Conservation (phyloP, 2,888 invertebrate species). For the Mesorhabditis spiculigera region DNA sequence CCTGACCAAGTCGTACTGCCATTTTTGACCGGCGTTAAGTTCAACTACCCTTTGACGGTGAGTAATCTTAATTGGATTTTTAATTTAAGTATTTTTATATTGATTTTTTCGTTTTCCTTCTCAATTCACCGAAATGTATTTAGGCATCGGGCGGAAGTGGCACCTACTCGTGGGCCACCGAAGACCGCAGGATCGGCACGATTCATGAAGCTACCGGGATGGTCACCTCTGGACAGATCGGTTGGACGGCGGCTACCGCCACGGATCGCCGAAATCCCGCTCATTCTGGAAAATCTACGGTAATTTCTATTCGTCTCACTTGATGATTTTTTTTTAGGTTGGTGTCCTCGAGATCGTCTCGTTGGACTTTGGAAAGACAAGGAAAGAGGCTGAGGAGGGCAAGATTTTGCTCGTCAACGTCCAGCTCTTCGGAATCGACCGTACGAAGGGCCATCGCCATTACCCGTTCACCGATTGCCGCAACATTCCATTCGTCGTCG, state of each 20-base stretch:
- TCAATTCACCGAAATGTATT: not conserved
- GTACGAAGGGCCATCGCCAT: slow-evolving; percentile 16
- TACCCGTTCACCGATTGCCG: slow-evolving; percentile 42
- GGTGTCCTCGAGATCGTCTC: slow-evolving; percentile 34
- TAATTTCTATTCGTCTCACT: not conserved
- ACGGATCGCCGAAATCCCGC: slow-evolving; percentile 37
- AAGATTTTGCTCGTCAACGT: slow-evolving; percentile 36
- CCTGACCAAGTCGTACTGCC: slow-evolving; percentile 43
- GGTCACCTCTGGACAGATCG: slow-evolving; percentile 29
- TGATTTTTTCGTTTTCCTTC: not conserved
- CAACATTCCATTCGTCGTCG: slow-evolving; percentile 23
- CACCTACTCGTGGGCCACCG: slow-evolving; percentile 33
- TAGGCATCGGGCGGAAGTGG: slow-evolving; percentile 47
- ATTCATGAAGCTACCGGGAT: slow-evolving; percentile 35
- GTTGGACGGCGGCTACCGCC: slow-evolving; percentile 33
- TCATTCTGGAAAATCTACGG: not conserved
- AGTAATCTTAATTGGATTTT: slow-evolving; percentile 7
- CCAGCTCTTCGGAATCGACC: slow-evolving; percentile 22
- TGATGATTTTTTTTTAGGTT: slow-evolving; percentile 17
- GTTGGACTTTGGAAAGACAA: slow-evolving; percentile 42
- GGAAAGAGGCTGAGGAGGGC: slow-evolving; percentile 44
- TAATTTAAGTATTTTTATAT: slow-evolving; percentile 1
- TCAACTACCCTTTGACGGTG: slow-evolving; percentile 25
- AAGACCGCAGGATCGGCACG: slow-evolving; percentile 26
- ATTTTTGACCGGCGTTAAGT: slow-evolving; percentile 18